A percentile compares a stretch with the other conserved stretches of the same genome.
phyloP scores from a whole-genome alignment of 2,888 invertebrate species.

The Tetranychus truncatus region DNA sequence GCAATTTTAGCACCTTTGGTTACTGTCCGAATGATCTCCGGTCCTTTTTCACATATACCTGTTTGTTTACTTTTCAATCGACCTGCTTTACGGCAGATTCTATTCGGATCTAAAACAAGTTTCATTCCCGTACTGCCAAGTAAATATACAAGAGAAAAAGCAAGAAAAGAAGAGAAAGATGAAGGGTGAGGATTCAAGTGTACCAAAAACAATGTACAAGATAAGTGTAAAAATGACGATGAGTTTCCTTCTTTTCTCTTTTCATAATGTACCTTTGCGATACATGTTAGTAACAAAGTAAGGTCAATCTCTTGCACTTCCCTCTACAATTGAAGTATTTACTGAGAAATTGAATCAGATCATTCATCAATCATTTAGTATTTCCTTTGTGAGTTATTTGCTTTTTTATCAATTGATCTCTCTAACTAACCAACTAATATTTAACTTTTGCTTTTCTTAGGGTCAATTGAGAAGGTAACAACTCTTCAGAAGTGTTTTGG shows the following conservation, averaged over 20 bases:
- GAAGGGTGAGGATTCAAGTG: no score
- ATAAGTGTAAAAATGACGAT: neutral
- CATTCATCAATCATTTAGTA: neutral
- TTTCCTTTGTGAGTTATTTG: no score
- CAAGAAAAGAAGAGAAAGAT: no score
- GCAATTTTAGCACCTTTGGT: constrained; percentile 54
- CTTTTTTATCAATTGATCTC: no score
- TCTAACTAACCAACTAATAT: no score
- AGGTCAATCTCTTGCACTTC: neutral
- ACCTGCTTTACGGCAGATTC: constrained; percentile 67
- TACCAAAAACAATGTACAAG: no score
- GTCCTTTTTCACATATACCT: constrained; percentile 55
- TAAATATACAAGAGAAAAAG: constrained; percentile 26
- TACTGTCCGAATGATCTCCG: constrained; percentile 50
- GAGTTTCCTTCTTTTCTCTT: constrained; percentile 2
- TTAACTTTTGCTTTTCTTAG: neutral
- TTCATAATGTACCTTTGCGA: neutral
- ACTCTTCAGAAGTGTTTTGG: neutral
- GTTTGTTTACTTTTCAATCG: constrained; percentile 49
- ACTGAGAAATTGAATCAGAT: neutral
- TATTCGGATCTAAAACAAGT: constrained; percentile 67
- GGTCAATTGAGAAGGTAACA: neutral
- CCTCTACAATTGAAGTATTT: neutral
- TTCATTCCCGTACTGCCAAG: constrained; percentile 41
- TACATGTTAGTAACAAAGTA: neutral